These are phyloP conservation scores for Aphis gossypii DNA, from an alignment of 1,140 invertebrate species.

Conservation along the genomic window DNA sequence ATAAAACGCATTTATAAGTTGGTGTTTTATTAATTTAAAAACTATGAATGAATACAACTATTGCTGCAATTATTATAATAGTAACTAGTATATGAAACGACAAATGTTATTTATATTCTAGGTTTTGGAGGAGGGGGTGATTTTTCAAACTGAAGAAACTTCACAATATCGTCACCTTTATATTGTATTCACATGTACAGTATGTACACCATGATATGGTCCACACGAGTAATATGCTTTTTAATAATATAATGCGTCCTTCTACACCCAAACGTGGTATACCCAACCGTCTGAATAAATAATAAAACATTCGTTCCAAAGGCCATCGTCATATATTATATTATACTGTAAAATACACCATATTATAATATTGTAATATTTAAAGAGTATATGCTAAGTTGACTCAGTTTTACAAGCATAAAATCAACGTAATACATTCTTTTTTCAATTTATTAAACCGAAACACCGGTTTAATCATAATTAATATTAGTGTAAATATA, in stretches of 20 bases:
- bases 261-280: neutral
- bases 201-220: neutral
- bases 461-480: neutral
- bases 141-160: neutral
- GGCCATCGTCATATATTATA: neutral
- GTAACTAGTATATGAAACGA: neutral
- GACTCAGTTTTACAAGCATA: neutral
- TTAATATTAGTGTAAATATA: neutral
- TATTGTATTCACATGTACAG: neutral
- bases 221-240: neutral
- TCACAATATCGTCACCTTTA: neutral
- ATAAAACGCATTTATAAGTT: neutral
- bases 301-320: slow-evolving; percentile 11
- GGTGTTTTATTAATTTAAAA: neutral
- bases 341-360: neutral
- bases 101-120: neutral
- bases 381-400: neutral
- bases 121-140: neutral
- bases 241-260: slow-evolving; percentile 2
- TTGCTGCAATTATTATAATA: no score
- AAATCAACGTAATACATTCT: neutral
- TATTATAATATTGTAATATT: neutral
- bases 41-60: no score
- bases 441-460: neutral
- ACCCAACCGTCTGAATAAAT: neutral